These are phyloP conservation scores for Odontocerum albicorne DNA, from an alignment of 2,888 invertebrate species.

Conservation along the genomic window DNA sequence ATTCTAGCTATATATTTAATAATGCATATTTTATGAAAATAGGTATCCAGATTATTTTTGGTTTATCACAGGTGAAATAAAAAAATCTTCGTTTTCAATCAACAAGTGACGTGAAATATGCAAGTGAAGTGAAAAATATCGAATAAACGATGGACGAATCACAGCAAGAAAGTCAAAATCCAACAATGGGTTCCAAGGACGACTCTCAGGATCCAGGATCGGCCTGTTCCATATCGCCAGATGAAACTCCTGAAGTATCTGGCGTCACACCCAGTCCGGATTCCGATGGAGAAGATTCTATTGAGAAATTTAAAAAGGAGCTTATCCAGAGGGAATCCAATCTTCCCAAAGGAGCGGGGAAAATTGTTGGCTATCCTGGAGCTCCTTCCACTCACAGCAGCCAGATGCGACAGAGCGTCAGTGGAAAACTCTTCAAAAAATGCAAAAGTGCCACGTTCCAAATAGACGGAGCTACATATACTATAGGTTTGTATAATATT, in stretches of 20 bases:
- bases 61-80: too few species aligned
- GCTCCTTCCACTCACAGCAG: constrained; percentile 50
- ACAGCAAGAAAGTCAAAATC: neutral
- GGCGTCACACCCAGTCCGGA: constrained; percentile 12
- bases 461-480: constrained; percentile 83
- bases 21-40: too few species aligned
- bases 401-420: constrained; percentile 54
- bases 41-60: too few species aligned
- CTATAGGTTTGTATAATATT: constrained; percentile 64
- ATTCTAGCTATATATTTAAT: too few species aligned
- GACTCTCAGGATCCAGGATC: neutral
- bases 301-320: constrained; percentile 25
- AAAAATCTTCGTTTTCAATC: too few species aligned
- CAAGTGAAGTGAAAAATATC: too few species aligned
- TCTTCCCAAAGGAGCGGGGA: constrained; percentile 42
- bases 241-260: neutral
- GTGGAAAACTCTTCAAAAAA: constrained; percentile 71
- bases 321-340: constrained; percentile 40
- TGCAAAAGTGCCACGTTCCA: constrained; percentile 88
- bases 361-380: constrained; percentile 51
- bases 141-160: constrained; percentile 1
- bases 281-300: constrained; percentile 27
- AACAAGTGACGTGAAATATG: too few species aligned
- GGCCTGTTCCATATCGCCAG: neutral
- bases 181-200: neutral